Evolutionary conservation across 2,113 vertebrate genomes (phyloP), one percentile per base, ranked within the genome.

Genomic region (Enhydra lutris): DNA sequence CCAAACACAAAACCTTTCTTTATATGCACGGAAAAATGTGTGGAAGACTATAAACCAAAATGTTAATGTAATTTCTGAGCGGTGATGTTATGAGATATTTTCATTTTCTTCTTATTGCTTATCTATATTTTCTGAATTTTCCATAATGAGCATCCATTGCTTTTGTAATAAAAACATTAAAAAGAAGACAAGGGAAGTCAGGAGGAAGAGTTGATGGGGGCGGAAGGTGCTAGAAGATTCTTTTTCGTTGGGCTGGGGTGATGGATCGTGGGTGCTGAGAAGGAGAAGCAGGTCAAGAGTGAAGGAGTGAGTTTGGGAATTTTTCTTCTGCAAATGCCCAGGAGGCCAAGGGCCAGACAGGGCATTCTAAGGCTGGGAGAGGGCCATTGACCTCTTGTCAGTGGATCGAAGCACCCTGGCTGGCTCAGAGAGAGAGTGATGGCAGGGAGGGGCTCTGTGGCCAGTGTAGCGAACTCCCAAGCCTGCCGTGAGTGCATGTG

Each of bases 61-160:
- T 80, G 97, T 74, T 91, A 91, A 92, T 92, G 83, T 89, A 83
- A 87, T 97, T 97, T 96, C 95, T 73, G 89, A 97, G 86, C n/a
- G n/a, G 86, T 39, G 91, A 78, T 90, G 59, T 90, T 92, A 91
- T 76, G 93, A 96, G 93, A 57, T 61, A 93, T 84, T 97, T 96
- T 97, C 94, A 96, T 97, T 95, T 97, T 96, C 95, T 95, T 95
- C 82, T 97, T 96, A 97, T 83, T 96, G 96, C 93, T 96, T 96
- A 83, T 96, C 79, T 96, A 7, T 95, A 81, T 93, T 97, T 98
- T 94, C 93, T 86, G 95, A 95, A 80, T 97, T 96, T 96, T 94
- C 95, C 86, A 18, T 96, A 97, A 98, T 95, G 97, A 98, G 63
- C 94, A 95, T 89, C 96, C 87, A 92, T 98, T 94, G 89, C 86